Percentiles rank a stretch among this genome's conserved stretches.
phyloP scores from a whole-genome alignment of 1,140 invertebrate genomes.

The Ostrea denselamellosa region DNA sequence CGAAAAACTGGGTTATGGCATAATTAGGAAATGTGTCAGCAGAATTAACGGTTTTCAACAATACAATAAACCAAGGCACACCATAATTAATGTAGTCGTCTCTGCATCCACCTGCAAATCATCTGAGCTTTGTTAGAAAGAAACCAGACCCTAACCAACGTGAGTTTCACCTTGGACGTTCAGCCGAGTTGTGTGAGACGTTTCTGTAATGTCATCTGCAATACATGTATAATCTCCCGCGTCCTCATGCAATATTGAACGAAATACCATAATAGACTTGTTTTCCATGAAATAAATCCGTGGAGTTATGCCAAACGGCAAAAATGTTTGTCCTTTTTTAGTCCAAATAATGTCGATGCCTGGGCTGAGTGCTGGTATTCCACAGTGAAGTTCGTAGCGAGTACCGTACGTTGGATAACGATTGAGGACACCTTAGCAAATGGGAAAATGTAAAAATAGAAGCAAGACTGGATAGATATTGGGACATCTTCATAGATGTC shows the following conservation, averaged over 20 bases:
- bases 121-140: slow-evolving; percentile 15
- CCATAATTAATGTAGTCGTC: neutral
- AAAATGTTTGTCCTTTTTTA: slow-evolving; percentile 18
- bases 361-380: neutral
- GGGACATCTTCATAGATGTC: too few species aligned
- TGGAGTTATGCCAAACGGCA: slow-evolving; percentile 25
- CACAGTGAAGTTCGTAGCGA: slow-evolving; percentile 17
- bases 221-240: slow-evolving; percentile 22
- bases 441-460: neutral
- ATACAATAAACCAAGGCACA: neutral
- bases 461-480: too few species aligned
- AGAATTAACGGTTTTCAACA: neutral
- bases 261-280: slow-evolving; percentile 28
- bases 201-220: neutral
- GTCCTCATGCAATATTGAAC: neutral
- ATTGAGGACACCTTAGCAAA: slow-evolving; percentile 11
- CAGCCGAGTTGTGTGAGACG: neutral
- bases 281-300: slow-evolving; percentile 25
- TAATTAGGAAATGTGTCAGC: neutral
- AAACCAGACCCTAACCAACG: slow-evolving; percentile 1
- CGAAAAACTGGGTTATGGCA: neutral
- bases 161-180: slow-evolving; percentile 3
- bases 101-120: slow-evolving; percentile 7
- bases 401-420: neutral
- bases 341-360: slow-evolving; percentile 14